Percentiles rank a stretch among this genome's conserved stretches.
Evolutionary conservation across 2,113 vertebrate genomes (phyloP).

Genomic region (Crotalus tigris): DNA sequence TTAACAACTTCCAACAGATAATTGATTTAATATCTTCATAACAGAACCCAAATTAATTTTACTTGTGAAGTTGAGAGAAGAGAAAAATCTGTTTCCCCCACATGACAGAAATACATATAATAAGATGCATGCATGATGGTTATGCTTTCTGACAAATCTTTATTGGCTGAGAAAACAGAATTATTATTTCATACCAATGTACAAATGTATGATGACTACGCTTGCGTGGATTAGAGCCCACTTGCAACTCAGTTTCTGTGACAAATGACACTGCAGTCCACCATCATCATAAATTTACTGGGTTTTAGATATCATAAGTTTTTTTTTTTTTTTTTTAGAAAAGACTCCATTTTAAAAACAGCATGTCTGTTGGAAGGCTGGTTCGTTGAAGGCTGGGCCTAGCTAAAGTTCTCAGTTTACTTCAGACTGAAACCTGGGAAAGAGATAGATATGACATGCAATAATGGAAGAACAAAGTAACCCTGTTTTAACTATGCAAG

Average conservation of each 20-base stretch:
- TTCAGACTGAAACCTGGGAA: not conserved
- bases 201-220: not conserved
- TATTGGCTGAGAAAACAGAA: slow-evolving; percentile 47
- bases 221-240: not conserved
- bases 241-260: not conserved
- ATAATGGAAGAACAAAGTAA: not conserved
- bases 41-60: not conserved
- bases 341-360: not conserved
- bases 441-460: not conserved
- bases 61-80: not conserved
- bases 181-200: not conserved
- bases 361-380: not conserved
- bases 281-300: not conserved
- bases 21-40: not conserved
- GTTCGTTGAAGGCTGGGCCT: not conserved
- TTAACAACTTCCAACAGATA: not conserved
- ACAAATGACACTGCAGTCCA: not conserved
- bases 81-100: not conserved
- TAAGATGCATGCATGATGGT: not conserved
- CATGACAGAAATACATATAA: not conserved
- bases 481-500: not conserved
- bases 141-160: slow-evolving; percentile 21
- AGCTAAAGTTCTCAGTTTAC: not conserved
- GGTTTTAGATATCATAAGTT: not conserved
- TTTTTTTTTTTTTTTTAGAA: not conserved